A percentile compares a stretch with the other conserved stretches of the same genome.
Evolutionary conservation across 2,797 vertebrate genomes (phyloP).

Genomic region (Tadarida brasiliensis): DNA sequence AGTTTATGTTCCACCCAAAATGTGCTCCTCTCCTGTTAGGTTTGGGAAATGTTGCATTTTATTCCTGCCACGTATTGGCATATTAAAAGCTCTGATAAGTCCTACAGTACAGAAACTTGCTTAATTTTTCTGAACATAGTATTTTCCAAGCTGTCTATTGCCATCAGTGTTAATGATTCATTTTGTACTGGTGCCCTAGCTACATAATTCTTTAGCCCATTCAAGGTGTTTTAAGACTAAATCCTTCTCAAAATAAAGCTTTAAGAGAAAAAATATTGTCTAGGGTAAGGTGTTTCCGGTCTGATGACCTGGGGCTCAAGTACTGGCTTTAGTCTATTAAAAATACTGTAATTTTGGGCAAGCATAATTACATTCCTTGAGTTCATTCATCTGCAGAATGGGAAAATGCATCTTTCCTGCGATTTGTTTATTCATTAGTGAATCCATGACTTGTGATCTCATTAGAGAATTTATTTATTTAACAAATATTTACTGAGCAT

Average conservation of each 20-base stretch:
- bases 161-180: neutral
- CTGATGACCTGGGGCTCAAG: neutral
- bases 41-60: neutral
- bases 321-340: neutral
- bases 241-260: neutral
- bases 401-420: constrained; percentile 26
- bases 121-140: constrained; percentile 15
- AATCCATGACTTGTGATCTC: neutral
- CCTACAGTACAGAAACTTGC: neutral
- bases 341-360: constrained; percentile 17
- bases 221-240: neutral
- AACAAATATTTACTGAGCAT: constrained; percentile 33
- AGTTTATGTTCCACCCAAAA: neutral
- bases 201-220: neutral
- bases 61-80: neutral
- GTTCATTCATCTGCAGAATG: constrained; percentile 15
- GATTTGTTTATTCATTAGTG: constrained; percentile 44
- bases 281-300: neutral
- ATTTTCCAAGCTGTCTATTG: neutral
- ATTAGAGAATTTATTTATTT: constrained; percentile 8
- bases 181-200: neutral
- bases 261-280: neutral
- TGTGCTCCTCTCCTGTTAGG: neutral
- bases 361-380: neutral
- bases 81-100: neutral